Evolutionary conservation across 2,888 invertebrate genomes (phyloP), one percentile per base, ranked within the genome.

Genomic region (Piscicola geometra): DNA sequence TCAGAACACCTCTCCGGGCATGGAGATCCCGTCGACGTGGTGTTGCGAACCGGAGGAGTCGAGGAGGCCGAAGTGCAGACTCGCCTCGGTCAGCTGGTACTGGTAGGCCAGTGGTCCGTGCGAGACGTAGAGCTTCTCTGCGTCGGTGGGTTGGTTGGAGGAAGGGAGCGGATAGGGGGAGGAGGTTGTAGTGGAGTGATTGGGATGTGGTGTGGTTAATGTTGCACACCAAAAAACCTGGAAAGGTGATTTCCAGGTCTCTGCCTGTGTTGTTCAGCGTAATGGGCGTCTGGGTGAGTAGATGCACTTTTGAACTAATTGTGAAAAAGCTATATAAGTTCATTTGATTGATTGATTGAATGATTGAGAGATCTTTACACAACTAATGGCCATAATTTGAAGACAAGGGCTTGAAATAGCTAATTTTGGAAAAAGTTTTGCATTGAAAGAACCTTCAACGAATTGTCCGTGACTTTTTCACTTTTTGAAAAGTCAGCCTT

Each of bases 1-100:
- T n/a, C n/a, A n/a, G n/a, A n/a, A 25, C 87, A 98, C 97, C 92
- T 99, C 98, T 75, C 96, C 96, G 12, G 98, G 97, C 87, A 98
- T 98, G 75, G 93, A 90, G 83, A 94, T 92, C 80, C 95, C 94
- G 83, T 93, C 94, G 83, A 98, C 93, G 76, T 93, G 93, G 86
- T 99, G 98, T 85, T 99, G 98, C 21, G 97, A 97, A 33, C 98
- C 98, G 81, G 90, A 90, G 86, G 95, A 94, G 86, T 97, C 94
- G 83, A 91, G 90, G 79, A 92, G 80, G 25, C 84, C 84, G 75
- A 85, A 83, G 77, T 84, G 84, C 36, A 85, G 90, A 86, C 94
- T 94, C 81, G 95, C 92, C 87, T 95, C 94, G 84, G 93, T 92
- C 85, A 96, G 93, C 86, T 93, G 92, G 87, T 96, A 97, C 83